phyloP scores from a whole-genome alignment of 2,888 invertebrate genomes.

The Trissoscelio sp. region DNA sequence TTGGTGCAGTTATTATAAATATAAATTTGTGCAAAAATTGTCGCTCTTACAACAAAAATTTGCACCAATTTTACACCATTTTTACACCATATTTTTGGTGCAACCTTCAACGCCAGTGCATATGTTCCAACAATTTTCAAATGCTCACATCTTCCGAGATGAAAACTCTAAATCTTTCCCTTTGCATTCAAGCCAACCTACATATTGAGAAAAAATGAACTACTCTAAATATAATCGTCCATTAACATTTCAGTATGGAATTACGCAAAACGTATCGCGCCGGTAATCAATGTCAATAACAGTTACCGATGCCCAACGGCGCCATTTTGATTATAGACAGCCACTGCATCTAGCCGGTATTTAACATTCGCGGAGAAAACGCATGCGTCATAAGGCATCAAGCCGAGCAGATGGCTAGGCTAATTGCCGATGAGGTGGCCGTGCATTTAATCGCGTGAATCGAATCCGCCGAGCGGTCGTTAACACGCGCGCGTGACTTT shows the following conservation, averaged over 20 bases:
- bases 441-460: slow-evolving; percentile 74
- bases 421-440: slow-evolving; percentile 48
- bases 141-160: too few relatives aligned
- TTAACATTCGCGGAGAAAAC: slow-evolving; percentile 39
- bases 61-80: too few relatives aligned
- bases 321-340: slow-evolving; percentile 36
- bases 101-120: too few relatives aligned
- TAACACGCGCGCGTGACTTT: slow-evolving; percentile 74
- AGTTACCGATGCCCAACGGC: slow-evolving; percentile 46
- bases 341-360: slow-evolving; percentile 12
- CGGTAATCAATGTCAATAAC: slow-evolving; percentile 67
- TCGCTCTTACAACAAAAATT: too few relatives aligned
- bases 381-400: slow-evolving; percentile 43
- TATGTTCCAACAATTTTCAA: too few relatives aligned
- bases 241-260: slow-evolving; percentile 22
- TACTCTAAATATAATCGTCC: neutral
- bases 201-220: too few relatives aligned
- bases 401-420: slow-evolving; percentile 43
- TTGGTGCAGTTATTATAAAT: too few relatives aligned
- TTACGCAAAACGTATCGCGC: slow-evolving; percentile 43
- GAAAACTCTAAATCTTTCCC: too few relatives aligned
- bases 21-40: too few relatives aligned
- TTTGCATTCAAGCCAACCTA: too few relatives aligned
- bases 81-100: too few relatives aligned
- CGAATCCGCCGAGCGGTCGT: slow-evolving; percentile 69